Conservation (phyloP, 2,888 invertebrate genomes). For the Sericinus montela region DNA sequence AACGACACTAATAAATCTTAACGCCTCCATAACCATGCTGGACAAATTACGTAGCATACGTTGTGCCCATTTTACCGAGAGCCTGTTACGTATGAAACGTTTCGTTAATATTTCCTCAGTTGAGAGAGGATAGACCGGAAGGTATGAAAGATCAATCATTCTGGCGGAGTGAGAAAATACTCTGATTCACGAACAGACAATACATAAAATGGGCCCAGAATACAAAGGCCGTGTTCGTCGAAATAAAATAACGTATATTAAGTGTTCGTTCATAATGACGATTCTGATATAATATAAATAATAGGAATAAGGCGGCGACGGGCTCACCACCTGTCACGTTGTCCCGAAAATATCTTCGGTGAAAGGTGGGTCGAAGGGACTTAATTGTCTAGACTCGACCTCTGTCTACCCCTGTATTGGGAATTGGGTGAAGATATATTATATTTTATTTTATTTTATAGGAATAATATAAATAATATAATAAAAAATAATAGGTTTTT, state of each 20-base stretch:
- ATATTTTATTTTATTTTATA: too few relatives aligned
- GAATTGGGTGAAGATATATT: too few relatives aligned
- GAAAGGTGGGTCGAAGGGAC: too few relatives aligned
- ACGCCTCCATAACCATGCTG: slow-evolving; percentile 22
- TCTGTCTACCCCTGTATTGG: too few relatives aligned
- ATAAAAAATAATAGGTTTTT: too few relatives aligned
- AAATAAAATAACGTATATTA: slow-evolving; percentile 13
- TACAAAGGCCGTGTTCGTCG: slow-evolving; percentile 29
- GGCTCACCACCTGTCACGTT: too few relatives aligned
- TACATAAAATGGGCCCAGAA: slow-evolving; percentile 30
- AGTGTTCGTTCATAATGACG: not conserved
- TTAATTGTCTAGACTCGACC: too few relatives aligned
- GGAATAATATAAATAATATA: too few relatives aligned
- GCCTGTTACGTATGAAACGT: slow-evolving; percentile 15
- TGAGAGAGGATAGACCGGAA: not conserved
- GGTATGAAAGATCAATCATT: slow-evolving; percentile 22
- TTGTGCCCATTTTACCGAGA: slow-evolving; percentile 22
- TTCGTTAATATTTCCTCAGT: slow-evolving; percentile 9
- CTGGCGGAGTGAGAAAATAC: slow-evolving; percentile 30
- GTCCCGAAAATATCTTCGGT: too few relatives aligned
- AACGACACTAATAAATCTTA: slow-evolving; percentile 27
- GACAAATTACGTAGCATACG: slow-evolving; percentile 26
- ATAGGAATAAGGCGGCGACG: too few relatives aligned
- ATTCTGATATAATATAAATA: too few relatives aligned
- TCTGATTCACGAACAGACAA: slow-evolving; percentile 34